Evolutionary conservation across 2,113 vertebrate genomes (phyloP).

Genomic region (Indri indri): DNA sequence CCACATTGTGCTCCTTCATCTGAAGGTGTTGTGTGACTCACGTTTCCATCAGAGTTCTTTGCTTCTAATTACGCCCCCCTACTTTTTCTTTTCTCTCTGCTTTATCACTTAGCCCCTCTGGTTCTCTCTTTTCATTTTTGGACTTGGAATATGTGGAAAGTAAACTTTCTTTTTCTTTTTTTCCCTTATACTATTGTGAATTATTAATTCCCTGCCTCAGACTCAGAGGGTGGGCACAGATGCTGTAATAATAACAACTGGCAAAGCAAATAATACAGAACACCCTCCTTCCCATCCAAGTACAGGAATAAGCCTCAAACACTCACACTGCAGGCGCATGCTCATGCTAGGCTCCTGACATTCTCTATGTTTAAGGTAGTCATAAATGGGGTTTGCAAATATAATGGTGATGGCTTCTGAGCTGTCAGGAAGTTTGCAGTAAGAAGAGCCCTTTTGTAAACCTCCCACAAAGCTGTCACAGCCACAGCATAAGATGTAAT

Average conservation of each 20-base stretch:
- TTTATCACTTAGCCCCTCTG: neutral
- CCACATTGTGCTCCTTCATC: neutral
- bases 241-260: neutral
- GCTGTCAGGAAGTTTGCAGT: constrained; percentile 10
- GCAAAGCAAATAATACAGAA: neutral
- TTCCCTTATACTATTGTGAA: neutral
- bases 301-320: neutral
- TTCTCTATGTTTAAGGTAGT: neutral
- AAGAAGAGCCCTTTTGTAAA: neutral
- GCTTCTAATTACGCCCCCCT: neutral
- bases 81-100: neutral
- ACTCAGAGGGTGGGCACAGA: neutral
- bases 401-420: neutral
- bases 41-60: neutral
- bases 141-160: neutral
- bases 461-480: neutral
- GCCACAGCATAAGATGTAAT: neutral
- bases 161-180: neutral
- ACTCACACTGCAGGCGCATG: neutral
- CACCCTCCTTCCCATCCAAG: neutral
- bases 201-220: neutral
- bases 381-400: neutral
- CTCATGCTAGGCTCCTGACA: neutral
- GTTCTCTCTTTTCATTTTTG: neutral
- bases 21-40: neutral